Base-by-base conservation (phyloP, 2,888 invertebrate species). In the Heteromurus nitidus region DNA sequence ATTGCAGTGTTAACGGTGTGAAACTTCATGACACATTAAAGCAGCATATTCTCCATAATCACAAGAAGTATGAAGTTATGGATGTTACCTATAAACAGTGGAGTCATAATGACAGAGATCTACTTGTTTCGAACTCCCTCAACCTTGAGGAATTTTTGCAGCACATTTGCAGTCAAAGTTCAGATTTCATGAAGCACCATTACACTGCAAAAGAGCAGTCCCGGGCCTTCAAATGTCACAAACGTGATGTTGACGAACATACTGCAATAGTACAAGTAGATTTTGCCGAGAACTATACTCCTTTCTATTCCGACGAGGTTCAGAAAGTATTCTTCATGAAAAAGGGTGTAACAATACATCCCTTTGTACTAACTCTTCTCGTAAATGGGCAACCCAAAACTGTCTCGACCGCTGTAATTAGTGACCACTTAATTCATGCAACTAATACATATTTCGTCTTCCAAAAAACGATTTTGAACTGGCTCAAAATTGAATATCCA, bases 271-370 rank as follows among this genome's bases (percentile, higher is more conserved):
- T 80, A 16, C 30, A 50, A 30, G 55, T 47, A 20, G 80, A 80
- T 26, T 80, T 80, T 55, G 36, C 73, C 2, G 80, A 80, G 60
- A 80, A 80, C 28, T 80, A 80, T 44, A 22, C 24, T 22, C 67
- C 47, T 2, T 2, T 53, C 5, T 26, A 62, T 22, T 53, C 50
- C 30, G n/a, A 65, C 11, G 72, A 30, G n/a, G 31, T 73, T 3
- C 80, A 73, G 26, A 50, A 26, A 13, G 58, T 44, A 18, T 62
- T 60, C 53, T 80, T 26, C 44, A 58, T 24, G 16, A 24, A 80
- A 18, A 18, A 28, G 13, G 53, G 50, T 31, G 44, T 28, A 1
- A 73, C 80, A 28, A 20, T 80, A 3, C 72, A 80, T 22, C 67
- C 73, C 18, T 80, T 73, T 44, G 55, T 22, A 16, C 2, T 64